These are phyloP conservation scores for Ariolimax columbianus DNA, from an alignment of 2,888 invertebrate species.

Conservation along the genomic window DNA sequence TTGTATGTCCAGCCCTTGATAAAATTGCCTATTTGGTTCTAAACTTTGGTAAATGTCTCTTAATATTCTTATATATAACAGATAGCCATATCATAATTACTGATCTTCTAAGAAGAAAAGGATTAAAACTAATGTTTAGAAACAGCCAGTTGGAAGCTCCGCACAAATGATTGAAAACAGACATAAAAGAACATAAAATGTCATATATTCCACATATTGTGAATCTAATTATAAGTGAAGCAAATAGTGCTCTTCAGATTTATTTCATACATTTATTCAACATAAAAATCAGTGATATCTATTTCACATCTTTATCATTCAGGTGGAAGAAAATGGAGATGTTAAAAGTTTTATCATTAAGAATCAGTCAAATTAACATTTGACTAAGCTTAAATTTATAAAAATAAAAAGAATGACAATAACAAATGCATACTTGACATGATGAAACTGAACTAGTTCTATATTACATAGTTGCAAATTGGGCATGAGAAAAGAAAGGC, in stretches of 20 bases:
- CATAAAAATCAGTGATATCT: neutral
- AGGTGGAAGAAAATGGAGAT: neutral
- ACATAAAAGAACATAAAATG: neutral
- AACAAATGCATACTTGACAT: neutral
- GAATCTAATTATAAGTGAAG: neutral
- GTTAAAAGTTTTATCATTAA: neutral
- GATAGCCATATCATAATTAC: too few species aligned
- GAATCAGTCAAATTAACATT: neutral
- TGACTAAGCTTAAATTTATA: neutral
- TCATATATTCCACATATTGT: neutral
- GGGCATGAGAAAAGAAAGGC: too few species aligned
- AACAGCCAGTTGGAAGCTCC: constrained; percentile 37
- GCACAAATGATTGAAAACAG: neutral
- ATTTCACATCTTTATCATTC: neutral
- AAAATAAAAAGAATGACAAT: neutral
- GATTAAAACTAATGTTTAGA: constrained; percentile 12
- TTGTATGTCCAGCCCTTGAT: too few species aligned
- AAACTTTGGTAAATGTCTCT: too few species aligned
- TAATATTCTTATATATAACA: too few species aligned
- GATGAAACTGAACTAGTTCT: neutral
- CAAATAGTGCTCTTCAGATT: neutral
- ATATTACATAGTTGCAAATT: too few species aligned
- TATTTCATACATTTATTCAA: neutral
- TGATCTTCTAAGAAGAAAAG: neutral
- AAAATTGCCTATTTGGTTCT: too few species aligned